Conservation (phyloP, 2,888 invertebrate species). For the Ormyrus rosae region DNA sequence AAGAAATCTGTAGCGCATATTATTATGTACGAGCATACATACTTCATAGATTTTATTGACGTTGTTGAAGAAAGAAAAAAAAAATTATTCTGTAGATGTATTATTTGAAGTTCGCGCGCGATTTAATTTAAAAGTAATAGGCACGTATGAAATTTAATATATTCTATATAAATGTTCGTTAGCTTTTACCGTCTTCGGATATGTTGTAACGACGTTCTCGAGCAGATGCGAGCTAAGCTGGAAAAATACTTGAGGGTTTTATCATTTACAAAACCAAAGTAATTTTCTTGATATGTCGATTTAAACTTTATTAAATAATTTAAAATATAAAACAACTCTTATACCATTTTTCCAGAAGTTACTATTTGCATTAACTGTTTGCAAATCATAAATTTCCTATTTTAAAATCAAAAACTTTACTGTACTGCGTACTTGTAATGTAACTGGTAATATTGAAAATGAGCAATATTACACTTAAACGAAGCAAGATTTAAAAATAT, state of each 20-base stretch:
- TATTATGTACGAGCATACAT: neutral
- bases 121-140: conserved; percentile 27
- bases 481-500: too few relatives aligned
- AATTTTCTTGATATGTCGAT: conserved; percentile 22
- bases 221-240: conserved; percentile 37
- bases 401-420: neutral
- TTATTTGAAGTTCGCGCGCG: conserved; percentile 27
- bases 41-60: conserved; percentile 37
- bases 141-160: conserved; percentile 37
- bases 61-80: neutral
- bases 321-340: conserved; percentile 8
- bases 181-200: conserved; percentile 4
- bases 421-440: too few relatives aligned
- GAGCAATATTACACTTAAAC: too few relatives aligned
- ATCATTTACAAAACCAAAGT: conserved; percentile 38
- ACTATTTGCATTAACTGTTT: neutral
- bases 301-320: conserved; percentile 13
- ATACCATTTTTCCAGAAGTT: neutral
- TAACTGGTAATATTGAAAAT: too few relatives aligned
- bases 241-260: conserved; percentile 35
- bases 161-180: conserved; percentile 30
- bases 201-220: neutral
- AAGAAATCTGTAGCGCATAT: neutral
- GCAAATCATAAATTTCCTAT: neutral
- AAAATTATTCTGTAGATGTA: conserved; percentile 1